A percentile compares a stretch with the other conserved stretches of the same genome.
Conservation (phyloP, 2,113 vertebrate species). For the Clupea harengus region DNA sequence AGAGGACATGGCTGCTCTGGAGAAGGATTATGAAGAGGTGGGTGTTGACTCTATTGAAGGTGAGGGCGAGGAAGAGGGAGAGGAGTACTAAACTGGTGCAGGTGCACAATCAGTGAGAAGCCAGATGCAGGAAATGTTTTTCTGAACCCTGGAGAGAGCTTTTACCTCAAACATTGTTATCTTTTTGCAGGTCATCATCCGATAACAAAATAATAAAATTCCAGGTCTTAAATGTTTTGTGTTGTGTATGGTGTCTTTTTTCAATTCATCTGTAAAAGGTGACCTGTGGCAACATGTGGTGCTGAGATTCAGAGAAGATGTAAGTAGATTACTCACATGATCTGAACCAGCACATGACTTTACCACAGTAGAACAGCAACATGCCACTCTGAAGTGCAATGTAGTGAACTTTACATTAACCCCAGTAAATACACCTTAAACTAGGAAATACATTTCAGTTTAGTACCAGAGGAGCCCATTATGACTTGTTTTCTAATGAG, state of each 20-base stretch:
- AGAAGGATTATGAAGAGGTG: conserved; percentile 67
- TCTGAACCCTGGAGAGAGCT: not conserved
- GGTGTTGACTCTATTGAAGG: conserved; percentile 53
- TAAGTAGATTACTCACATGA: not conserved
- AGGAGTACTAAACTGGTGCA: conserved; percentile 49
- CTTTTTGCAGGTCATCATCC: not conserved
- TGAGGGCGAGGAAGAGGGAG: conserved; percentile 56
- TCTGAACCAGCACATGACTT: not conserved
- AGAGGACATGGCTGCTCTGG: conserved; percentile 66
- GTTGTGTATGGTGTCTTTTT: conserved; percentile 9
- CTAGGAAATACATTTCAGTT: too few relatives aligned
- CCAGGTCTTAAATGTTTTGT: not conserved
- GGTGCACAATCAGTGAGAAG: not conserved
- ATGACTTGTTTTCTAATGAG: not conserved
- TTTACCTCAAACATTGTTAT: not conserved
- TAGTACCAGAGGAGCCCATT: not conserved
- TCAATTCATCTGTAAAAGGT: too few relatives aligned
- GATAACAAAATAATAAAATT: not conserved
- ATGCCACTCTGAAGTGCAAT: not conserved
- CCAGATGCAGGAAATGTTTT: conserved; percentile 18
- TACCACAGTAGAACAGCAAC: not conserved
- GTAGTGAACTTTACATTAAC: not conserved
- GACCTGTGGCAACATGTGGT: not conserved
- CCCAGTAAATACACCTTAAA: not conserved
- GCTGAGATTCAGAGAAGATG: not conserved